Conservation (phyloP, 2,888 invertebrate genomes). For the Strigamia maritima region DNA sequence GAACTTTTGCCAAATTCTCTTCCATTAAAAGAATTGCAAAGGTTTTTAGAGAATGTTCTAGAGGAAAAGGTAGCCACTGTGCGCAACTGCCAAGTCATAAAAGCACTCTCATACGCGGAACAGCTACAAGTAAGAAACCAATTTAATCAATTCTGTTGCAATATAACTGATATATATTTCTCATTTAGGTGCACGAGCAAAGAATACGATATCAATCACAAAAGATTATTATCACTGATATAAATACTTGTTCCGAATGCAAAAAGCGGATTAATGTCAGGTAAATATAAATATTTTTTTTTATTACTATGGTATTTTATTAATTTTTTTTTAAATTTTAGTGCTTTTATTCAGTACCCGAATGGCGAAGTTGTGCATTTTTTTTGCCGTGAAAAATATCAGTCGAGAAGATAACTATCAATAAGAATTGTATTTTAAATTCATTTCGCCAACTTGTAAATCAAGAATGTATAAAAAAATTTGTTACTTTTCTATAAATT, state of each 20-base stretch:
- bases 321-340: conserved; percentile 51
- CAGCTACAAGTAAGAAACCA: conserved; percentile 66
- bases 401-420: not conserved
- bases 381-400: conserved; percentile 66
- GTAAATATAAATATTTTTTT: conserved; percentile 56
- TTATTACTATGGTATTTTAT: conserved; percentile 30
- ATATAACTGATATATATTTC: too few relatives aligned
- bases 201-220: conserved; percentile 77
- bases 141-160: too few relatives aligned
- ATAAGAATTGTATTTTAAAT: not conserved
- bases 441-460: not conserved
- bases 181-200: conserved; percentile 66
- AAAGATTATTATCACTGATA: conserved; percentile 77
- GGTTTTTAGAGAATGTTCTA: conserved; percentile 65
- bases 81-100: conserved; percentile 72
- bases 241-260: conserved; percentile 85
- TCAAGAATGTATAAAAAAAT: conserved; percentile 15
- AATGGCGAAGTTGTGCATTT: conserved; percentile 90
- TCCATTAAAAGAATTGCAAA: conserved; percentile 65
- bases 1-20: conserved; percentile 77
- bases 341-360: conserved; percentile 88
- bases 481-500: conserved; percentile 9
- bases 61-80: conserved; percentile 74
- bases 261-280: conserved; percentile 89
- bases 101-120: conserved; percentile 79